phyloP scores from a whole-genome alignment of 2,113 vertebrate species.

The Ramphastos sulfuratus region DNA sequence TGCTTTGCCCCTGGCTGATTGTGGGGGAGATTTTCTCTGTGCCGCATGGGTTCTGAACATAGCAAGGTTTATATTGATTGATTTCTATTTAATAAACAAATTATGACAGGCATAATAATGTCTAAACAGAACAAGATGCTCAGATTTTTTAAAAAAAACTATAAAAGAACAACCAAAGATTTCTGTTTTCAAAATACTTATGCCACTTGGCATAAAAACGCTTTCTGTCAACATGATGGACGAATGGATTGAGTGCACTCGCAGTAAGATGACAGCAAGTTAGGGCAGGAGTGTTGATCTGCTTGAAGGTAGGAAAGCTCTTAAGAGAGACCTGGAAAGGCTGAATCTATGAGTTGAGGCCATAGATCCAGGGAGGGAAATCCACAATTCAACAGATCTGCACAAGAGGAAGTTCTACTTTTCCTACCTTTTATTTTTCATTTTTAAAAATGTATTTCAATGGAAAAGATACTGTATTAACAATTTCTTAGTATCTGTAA shows the following conservation, averaged over 20 bases:
- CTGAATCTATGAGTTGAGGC: neutral
- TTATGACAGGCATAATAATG: slow-evolving; percentile 54
- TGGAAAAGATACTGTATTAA: neutral
- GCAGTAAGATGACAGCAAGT: neutral
- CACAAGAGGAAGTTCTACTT: neutral
- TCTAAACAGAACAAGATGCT: slow-evolving; percentile 52
- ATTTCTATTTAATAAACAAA: slow-evolving; percentile 59
- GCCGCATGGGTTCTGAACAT: slow-evolving; percentile 36
- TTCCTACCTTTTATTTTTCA: neutral
- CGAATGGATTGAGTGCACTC: neutral
- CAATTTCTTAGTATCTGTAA: neutral
- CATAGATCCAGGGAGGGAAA: neutral
- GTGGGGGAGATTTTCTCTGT: slow-evolving; percentile 21
- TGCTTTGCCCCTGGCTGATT: slow-evolving; percentile 15
- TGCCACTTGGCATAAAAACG: slow-evolving; percentile 24
- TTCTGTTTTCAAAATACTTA: slow-evolving; percentile 30
- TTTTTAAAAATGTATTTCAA: neutral
- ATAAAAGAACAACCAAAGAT: slow-evolving; percentile 55
- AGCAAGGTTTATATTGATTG: slow-evolving; percentile 52
- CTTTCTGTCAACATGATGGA: slow-evolving; percentile 18
- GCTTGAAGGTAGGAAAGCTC: neutral
- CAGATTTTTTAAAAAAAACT: slow-evolving; percentile 39
- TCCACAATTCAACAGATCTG: neutral
- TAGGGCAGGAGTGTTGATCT: neutral
- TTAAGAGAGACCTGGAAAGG: neutral